Base-by-base conservation (phyloP, 2,888 invertebrate genomes). In the Idaea biselata region DNA sequence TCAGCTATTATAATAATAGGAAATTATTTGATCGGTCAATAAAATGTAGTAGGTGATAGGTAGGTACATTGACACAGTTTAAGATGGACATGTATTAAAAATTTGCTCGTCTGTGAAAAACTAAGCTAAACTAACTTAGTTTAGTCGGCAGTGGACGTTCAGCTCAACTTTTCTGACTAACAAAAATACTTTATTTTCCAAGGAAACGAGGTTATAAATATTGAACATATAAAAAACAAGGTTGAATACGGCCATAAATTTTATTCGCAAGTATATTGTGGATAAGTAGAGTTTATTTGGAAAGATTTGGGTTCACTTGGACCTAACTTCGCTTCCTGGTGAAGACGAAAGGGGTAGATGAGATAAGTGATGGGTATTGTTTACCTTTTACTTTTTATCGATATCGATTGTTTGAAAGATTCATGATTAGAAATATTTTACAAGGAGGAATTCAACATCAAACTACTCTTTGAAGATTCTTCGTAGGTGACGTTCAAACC, bases 221-320 rank as follows among this genome's bases (percentile, higher is more conserved):
- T 44, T 44, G 44, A 8, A 44, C 44, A 44, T 44, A 44, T 44
- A 44, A 44, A 25, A 44, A 44, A 44, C 44, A 44, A 44, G 44
- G 44, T 44, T 44, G 44, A 44, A 44, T 44, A 44, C 8, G 11
- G 44, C 44, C 8, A 44, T 44, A 44, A 44, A 44, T 44, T 44
- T 44, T 44, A 44, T 44, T 44, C 44, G 44, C 44, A 44, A 86
- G 81, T 86, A 84, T 83, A 84, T 77, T 84, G 74, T 76, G 82
- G 84, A 83, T 86, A 87, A 88, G 83, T 84, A 84, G 76, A 84
- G 86, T 88, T 86, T 87, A 89, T 87, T 87, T 84, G 81, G 80
- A 74, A 82, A 87, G 87, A 88, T 87, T 88, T 86, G 75, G 82
- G 78, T 75, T 73, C 75, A 81, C 70, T 77, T 62, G 62, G 61